Base-by-base conservation (phyloP, 2,888 invertebrate genomes). In the Eilema depressum region DNA sequence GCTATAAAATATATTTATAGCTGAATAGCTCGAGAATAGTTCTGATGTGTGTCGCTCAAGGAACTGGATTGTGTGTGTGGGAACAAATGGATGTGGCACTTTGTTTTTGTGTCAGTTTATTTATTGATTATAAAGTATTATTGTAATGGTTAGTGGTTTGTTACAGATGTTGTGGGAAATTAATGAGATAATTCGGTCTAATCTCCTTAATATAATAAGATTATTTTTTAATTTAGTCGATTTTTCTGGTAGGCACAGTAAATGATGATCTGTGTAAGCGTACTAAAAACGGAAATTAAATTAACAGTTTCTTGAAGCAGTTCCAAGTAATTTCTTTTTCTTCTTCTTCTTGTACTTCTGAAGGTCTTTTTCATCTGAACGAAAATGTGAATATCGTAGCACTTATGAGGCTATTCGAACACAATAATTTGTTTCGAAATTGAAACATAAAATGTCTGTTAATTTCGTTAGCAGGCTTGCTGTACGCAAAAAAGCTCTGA, bases 1-100 rank as follows among this genome's bases (percentile, higher is more conserved):
- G 87, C 92, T 90, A 93, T 94, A 92, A 94, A 93, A 89, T 92
- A 92, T 94, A 94, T 94, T 94, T 94, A 94, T 93, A 92, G 92
- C 85, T 80, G 85, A 87, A 89, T 85, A 86, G 88, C 88, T 89
- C 88, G 86, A 85, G 90, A 91, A 91, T 90, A 91, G 89, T 88
- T 76, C 85, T 87, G 91, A 88, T 89, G 89, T 86, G 89, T 89
- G 91, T 87, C 88, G 87, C 83, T 86, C 86, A 85, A 86, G 83
- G 80, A 79, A 83, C 80, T 82, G 80, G 85, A 87, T 77, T 75
- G 74, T 68, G 71, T 56, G 64, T 62, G 70, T 71, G 73, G 65
- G 63, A 61, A 68, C n/a, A 23, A 37, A 41, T 79, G 76, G 86
- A 86, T 80, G 82, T 75, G 86, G 86, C 70, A 83, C 47, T 83